phyloP scores from a whole-genome alignment of 2,888 invertebrate genomes.

The Caenorhabditis afra region DNA sequence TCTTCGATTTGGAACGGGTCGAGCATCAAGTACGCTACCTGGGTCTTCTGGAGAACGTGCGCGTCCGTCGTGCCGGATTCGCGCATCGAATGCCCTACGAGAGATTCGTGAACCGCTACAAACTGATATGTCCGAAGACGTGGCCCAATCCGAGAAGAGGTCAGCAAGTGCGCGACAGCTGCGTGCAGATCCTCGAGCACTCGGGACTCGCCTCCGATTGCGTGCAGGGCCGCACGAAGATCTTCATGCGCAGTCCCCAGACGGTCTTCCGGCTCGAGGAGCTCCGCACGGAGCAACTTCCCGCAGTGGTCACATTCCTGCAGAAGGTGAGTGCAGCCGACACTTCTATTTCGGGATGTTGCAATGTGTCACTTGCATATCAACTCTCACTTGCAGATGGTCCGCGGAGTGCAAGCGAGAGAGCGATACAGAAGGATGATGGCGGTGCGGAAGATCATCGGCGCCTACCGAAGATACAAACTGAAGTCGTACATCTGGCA shows the following conservation, averaged over 20 bases:
- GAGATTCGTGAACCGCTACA: constrained; percentile 93
- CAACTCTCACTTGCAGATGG: constrained; percentile 82
- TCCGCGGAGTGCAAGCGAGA: constrained; percentile 89
- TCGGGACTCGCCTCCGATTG: constrained; percentile 89
- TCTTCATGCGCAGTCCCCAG: constrained; percentile 93
- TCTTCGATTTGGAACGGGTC: constrained; percentile 89
- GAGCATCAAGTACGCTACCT: constrained; percentile 86
- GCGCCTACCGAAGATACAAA: constrained; percentile 89
- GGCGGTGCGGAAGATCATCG: constrained; percentile 89
- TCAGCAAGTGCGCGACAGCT: constrained; percentile 82
- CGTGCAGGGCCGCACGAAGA: constrained; percentile 94
- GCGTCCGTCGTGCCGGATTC: constrained; percentile 96
- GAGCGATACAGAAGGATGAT: constrained; percentile 89
- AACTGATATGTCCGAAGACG: constrained; percentile 94
- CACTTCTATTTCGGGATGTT: neutral
- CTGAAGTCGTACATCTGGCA: constrained; percentile 86
- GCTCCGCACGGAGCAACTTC: constrained; percentile 90
- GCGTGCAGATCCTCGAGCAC: constrained; percentile 86
- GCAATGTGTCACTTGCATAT: constrained; percentile 8
- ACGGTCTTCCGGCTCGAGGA: constrained; percentile 93
- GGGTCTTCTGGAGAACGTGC: constrained; percentile 94
- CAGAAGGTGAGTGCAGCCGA: constrained; percentile 87
- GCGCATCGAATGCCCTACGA: constrained; percentile 95
- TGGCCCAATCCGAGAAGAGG: constrained; percentile 95
- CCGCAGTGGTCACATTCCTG: constrained; percentile 91